phyloP scores from a whole-genome alignment of 92 coral and sea anemone genomes.

The Muricea muricata region DNA sequence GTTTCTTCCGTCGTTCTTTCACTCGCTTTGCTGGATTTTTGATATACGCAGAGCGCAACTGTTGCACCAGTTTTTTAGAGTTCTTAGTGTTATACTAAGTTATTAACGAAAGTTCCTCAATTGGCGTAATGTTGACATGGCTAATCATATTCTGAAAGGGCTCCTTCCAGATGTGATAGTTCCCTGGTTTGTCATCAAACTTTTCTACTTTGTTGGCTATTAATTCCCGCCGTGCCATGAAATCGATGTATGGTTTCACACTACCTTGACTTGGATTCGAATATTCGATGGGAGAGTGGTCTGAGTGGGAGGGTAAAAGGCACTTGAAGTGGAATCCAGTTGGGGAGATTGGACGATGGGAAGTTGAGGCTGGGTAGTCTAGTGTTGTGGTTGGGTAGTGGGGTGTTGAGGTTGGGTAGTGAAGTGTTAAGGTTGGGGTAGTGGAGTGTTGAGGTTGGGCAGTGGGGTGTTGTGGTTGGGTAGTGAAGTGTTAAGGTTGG shows the following conservation, averaged over 20 bases:
- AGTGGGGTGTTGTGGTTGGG: too few species aligned
- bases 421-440: neutral
- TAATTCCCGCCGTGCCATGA: conserved; percentile 58
- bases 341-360: conserved; percentile 9
- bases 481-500: neutral
- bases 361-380: neutral
- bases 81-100: conserved; percentile 50
- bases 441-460: neutral
- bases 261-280: neutral
- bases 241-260: conserved; percentile 47
- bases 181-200: conserved; percentile 69
- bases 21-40: conserved; percentile 61
- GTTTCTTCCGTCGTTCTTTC: conserved; percentile 51
- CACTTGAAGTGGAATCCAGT: conserved; percentile 36
- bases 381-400: neutral
- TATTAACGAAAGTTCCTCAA: conserved; percentile 65
- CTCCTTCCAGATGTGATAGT: conserved; percentile 67
- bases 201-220: conserved; percentile 65
- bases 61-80: conserved; percentile 55
- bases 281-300: too few species aligned
- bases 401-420: neutral
- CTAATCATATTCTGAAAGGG: conserved; percentile 58
- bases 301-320: conserved; percentile 18
- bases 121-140: conserved; percentile 53
- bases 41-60: conserved; percentile 62